These are phyloP conservation scores for Spodoptera picta DNA, from an alignment of 2,888 invertebrate species.

Conservation along the genomic window DNA sequence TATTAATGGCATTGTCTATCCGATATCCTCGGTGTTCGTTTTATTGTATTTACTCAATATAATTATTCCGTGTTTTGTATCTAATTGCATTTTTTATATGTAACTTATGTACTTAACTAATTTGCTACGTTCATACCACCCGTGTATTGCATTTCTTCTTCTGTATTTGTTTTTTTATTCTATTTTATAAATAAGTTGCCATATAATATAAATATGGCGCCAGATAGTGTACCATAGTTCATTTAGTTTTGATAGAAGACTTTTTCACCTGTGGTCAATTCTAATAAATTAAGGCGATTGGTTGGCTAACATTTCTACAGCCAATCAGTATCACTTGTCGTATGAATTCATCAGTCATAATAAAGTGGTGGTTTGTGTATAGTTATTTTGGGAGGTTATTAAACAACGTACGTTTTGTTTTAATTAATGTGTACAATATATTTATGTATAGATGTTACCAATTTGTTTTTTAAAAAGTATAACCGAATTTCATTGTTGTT, in stretches of 20 bases:
- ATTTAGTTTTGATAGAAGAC: constrained; percentile 11
- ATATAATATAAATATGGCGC: constrained; percentile 37
- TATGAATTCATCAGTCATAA: too few relatives aligned
- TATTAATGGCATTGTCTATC: constrained; percentile 29
- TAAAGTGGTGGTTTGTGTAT: constrained; percentile 16
- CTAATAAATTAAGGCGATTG: too few relatives aligned
- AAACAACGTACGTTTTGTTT: constrained; percentile 33
- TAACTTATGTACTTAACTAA: constrained; percentile 56
- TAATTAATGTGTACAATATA: constrained; percentile 17
- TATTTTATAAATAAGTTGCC: constrained; percentile 39
- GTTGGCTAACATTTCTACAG: too few relatives aligned
- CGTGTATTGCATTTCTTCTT: constrained; percentile 41
- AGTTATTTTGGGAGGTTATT: constrained; percentile 35
- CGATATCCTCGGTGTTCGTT: constrained; percentile 36
- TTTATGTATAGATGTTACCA: constrained; percentile 48
- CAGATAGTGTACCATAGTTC: constrained; percentile 28
- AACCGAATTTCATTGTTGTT: constrained; percentile 49
- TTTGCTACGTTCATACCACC: constrained; percentile 29
- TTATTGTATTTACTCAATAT: constrained; percentile 48
- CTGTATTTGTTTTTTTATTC: constrained; percentile 13
- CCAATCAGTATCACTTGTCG: too few relatives aligned
- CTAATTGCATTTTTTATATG: constrained; percentile 50
- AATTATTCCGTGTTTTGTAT: constrained; percentile 46
- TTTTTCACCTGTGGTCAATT: too few relatives aligned
- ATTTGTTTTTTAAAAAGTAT: constrained; percentile 33